Base-by-base conservation (phyloP, 2,888 invertebrate species). In the Steinernema hermaphroditum region DNA sequence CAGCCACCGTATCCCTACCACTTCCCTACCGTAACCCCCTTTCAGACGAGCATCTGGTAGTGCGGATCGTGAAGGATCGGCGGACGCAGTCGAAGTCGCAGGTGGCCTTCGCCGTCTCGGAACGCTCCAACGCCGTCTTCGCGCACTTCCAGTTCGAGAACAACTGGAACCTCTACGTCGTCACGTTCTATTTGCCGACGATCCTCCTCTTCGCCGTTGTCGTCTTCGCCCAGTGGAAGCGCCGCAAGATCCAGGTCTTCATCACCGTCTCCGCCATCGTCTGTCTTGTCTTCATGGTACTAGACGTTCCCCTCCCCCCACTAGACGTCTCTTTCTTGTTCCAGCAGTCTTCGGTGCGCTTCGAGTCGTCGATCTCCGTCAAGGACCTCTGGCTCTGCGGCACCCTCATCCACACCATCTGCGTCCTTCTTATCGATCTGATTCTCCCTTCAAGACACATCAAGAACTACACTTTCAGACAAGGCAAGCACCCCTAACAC, bases 321-420 rank as follows among this genome's bases (percentile, higher is more conserved):
- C 1, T 32, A 32, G 62, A n/a, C 27, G 37, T 37, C 37, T 37
- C 6, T 37, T 12, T 37, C 37, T 37, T 22, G 9, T 71, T 76
- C 14, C 72, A 80, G 80, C 74, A 80, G 34, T 75, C 78, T 41
- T 75, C 78, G 12, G 72, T 74, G 46, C 78, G 79, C 24, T 72
- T 77, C 24, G 76, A 77, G 57, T 73, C 78, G 9, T 74, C 78
- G 19, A 76, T 81, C 29, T 82, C 80, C 19, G 73, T 85, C 54
- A 77, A 82, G 74, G 84, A 85, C 75, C 76, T 85, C 24, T 85
- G 85, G 85, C 73, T 85, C 34, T 79, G 80, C 54, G 79, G 78
- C 34, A 81, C 81, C 50, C 81, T 85, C 68, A 73, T 85, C 27
- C 84, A 85, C 69, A 72, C 78, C 12, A 78, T 79, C 0, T 77